Base-by-base conservation (phyloP, 1,140 invertebrate genomes). In the Drosophila simulans region DNA sequence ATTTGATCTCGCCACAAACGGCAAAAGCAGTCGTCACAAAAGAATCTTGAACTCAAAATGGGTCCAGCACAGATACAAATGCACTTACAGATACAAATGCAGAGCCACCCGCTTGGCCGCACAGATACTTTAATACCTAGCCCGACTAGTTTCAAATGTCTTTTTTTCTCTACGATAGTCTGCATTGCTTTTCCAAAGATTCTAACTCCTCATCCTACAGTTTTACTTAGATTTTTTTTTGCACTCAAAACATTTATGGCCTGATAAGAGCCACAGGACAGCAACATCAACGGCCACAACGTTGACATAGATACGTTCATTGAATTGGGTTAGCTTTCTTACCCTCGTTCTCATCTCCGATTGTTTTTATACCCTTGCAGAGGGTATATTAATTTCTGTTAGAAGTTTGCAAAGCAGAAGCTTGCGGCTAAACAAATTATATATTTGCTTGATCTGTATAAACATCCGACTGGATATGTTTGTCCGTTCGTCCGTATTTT, bases 21-120 rank as follows among this genome's bases (percentile, higher is more conserved):
- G 27, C 35, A 40, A 15, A 7, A 34, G 40, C 72, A 62, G 62
- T 63, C 35, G 17, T 35, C 48, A 79, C 75, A 79, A 79, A 79
- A 78, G 68, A 79, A 79, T 79, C 75, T 73, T 79, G 68, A 78
- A 79, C 77, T 78, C 75, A 56, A 79, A 79, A 72, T 79, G 77
- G 75, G 68, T 72, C 74, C 62, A 51, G 42, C 56, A 42, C 72
- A 66, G 45, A 51, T 35, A 58, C 73, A 63, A 52, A 77, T 51
- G 59, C 54, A 59, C n/a, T 59, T 42, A 59, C 54, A 60, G 37
- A 64, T 15, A 57, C 57, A 43, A 37, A 20, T 31, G 31, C 64
- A 70, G 11, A 51, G 49, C 54, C 72, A 77, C 56, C 64, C 64
- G 74, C 45, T 42, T 46, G 40, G 64, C 48, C 46, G 27, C 68